Evolutionary conservation across 2,888 invertebrate genomes (phyloP), one percentile per base, ranked within the genome.

Genomic region (Cataglyphis albicans): DNA sequence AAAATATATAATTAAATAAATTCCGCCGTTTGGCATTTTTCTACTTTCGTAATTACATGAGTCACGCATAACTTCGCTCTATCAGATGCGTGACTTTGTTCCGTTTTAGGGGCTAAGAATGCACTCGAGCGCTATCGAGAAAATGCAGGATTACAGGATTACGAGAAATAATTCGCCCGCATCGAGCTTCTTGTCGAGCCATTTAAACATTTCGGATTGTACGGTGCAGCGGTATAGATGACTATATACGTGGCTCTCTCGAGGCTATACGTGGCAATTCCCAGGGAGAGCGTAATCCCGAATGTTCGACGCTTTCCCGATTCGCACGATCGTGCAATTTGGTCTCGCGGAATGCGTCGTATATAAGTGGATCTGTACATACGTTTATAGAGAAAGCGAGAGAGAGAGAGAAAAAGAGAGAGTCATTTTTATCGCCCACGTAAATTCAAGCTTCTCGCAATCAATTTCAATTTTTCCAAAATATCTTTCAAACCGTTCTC

Each of bases 271-370:
- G 86, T 86, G 76, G 84, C 82, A 88, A 84, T 89, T 84, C 88
- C 84, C 84, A 59, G 82, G 48, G 88, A 84, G 87, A 84, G 82
- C 83, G 88, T 89, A 89, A 89, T 90, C 84, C 84, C 61, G 81
- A 67, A 81, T 78, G 84, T 87, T 88, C 87, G 87, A 88, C 83
- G 86, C 82, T 74, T 83, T 83, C 65, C 74, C 84, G 88, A 88
- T 87, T 89, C 90, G 86, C 90, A 86, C 88, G 88, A 90, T 89
- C 90, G 88, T 78, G 83, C 88, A 86, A 87, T 88, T 89, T 88
- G 68, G 72, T 84, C 81, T 72, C 64, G 80, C 84, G 84, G 76
- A 84, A 85, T 88, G 86, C 55, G 44, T 76, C 73, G 35, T 67
- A 25, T 48, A 64, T 61, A 57, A 44, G 48, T 64, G 41, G 44